A percentile compares a stretch with the other conserved stretches of the same genome.
phyloP scores from a whole-genome alignment of 2,797 vertebrate species.

The Emydoidea blandingii region DNA sequence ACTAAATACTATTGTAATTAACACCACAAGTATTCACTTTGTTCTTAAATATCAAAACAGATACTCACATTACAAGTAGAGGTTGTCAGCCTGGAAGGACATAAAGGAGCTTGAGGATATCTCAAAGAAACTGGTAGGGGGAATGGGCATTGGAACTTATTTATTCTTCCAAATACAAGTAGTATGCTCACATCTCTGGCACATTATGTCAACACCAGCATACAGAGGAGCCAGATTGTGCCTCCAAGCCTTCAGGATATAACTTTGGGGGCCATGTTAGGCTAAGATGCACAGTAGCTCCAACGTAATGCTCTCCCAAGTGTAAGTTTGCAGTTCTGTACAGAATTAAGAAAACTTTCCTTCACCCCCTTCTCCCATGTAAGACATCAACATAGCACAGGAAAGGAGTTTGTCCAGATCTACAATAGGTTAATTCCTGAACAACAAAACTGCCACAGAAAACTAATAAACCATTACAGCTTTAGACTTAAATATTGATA shows the following conservation, averaged over 20 bases:
- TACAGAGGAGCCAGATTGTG: neutral
- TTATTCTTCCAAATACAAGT: neutral
- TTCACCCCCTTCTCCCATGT: too few relatives aligned
- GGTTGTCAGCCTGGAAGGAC: neutral
- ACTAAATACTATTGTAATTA: neutral
- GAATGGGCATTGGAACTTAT: neutral
- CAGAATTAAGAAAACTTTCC: too few relatives aligned
- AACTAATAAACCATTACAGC: neutral
- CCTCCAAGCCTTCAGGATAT: neutral
- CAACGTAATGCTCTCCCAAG: too few relatives aligned
- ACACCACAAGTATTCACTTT: neutral
- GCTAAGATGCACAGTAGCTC: too few relatives aligned
- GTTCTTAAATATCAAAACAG: neutral
- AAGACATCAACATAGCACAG: neutral
- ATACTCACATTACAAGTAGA: neutral
- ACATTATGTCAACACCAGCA: neutral
- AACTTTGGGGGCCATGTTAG: neutral
- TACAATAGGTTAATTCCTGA: neutral
- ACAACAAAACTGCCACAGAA: neutral
- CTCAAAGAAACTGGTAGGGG: neutral
- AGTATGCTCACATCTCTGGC: neutral
- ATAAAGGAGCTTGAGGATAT: neutral
- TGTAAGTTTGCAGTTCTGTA: too few relatives aligned
- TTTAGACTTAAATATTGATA: neutral
- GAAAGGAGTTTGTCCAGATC: neutral